A percentile compares a stretch with the other conserved stretches of the same genome.
Evolutionary conservation across 2,113 vertebrate species (phyloP).

Genomic region (Atractosteus spatula): DNA sequence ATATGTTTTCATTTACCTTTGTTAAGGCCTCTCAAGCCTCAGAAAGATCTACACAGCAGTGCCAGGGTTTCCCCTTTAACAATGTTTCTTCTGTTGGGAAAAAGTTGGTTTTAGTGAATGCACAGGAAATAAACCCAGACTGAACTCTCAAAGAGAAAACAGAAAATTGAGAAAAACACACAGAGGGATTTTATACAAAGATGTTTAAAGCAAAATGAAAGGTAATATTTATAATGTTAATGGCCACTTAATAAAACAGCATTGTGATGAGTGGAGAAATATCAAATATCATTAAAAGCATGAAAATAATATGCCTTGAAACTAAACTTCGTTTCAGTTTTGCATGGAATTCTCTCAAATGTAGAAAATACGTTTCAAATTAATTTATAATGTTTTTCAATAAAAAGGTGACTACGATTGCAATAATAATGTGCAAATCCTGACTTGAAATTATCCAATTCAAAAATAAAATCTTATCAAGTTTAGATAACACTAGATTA

Average conservation of each 20-base stretch:
- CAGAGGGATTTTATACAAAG: not conserved
- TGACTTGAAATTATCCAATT: no score
- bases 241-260: not conserved
- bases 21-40: not conserved
- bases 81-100: constrained; percentile 6
- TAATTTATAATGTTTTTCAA: no score
- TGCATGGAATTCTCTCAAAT: no score
- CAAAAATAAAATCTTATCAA: no score
- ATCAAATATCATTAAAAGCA: no score
- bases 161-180: not conserved
- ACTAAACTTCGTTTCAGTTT: no score
- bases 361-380: no score
- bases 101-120: constrained; percentile 1
- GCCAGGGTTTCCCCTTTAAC: not conserved
- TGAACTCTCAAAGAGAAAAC: constrained; percentile 1
- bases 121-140: constrained; percentile 10
- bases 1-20: constrained; percentile 2
- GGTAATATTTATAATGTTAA: not conserved
- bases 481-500: no score
- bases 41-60: not conserved
- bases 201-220: not conserved
- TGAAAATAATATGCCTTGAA: no score
- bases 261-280: no score
- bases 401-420: no score
- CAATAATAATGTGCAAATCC: no score